These are phyloP conservation scores for Rallus limicola DNA, from an alignment of 2,113 vertebrate genomes.

Conservation along the genomic window DNA sequence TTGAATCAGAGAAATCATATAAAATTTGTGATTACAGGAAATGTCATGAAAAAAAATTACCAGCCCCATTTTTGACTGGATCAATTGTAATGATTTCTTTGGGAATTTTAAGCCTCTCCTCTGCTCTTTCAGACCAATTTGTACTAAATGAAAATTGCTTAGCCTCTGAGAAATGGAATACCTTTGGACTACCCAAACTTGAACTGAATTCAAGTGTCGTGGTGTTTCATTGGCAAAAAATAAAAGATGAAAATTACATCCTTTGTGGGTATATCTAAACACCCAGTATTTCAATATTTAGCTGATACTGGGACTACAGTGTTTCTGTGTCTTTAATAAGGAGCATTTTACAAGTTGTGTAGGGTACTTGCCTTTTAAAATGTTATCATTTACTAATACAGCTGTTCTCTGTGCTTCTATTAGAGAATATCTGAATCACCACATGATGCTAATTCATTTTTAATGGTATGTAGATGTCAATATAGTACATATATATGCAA, in stretches of 20 bases:
- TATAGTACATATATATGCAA: background rate
- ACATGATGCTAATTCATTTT: background rate
- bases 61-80: background rate
- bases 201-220: background rate
- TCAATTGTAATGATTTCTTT: background rate
- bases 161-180: background rate
- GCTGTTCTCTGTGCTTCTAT: background rate
- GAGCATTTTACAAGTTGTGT: background rate
- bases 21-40: background rate
- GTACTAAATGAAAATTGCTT: background rate
- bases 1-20: background rate
- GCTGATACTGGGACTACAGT: background rate
- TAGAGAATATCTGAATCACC: background rate
- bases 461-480: background rate
- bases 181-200: background rate
- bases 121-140: background rate
- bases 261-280: background rate
- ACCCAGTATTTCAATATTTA: background rate
- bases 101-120: background rate
- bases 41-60: background rate
- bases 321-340: background rate
- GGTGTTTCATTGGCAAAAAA: background rate
- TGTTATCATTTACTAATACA: background rate
- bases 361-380: background rate
- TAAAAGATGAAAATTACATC: background rate